These are phyloP conservation scores for Alosa alosa DNA, from an alignment of 2,113 vertebrate species.

Conservation along the genomic window DNA sequence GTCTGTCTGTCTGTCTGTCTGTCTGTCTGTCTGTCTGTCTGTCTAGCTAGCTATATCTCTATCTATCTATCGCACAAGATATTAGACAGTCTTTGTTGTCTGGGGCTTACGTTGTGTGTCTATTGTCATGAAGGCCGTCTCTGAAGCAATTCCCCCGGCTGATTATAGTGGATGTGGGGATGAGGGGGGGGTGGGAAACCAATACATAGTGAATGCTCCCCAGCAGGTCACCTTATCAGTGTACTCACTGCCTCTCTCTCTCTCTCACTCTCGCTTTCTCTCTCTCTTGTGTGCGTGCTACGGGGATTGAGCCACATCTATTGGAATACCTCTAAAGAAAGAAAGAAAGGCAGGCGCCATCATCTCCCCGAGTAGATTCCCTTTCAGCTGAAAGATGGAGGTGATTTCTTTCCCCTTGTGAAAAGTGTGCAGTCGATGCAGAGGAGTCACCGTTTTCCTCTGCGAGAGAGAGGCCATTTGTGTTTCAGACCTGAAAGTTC, in stretches of 20 bases:
- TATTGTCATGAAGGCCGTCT: conserved; percentile 24
- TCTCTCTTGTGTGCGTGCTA: not conserved
- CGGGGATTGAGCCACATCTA: not conserved
- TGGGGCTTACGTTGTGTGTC: conserved; percentile 15
- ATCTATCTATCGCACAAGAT: conserved; percentile 32
- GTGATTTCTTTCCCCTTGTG: not conserved
- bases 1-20: not conserved
- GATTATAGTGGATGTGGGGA: not conserved
- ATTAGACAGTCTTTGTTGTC: conserved; percentile 31
- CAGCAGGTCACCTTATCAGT: conserved; percentile 26
- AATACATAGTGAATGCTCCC: conserved; percentile 32
- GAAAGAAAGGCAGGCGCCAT: not conserved
- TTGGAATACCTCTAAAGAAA: conserved; percentile 24
- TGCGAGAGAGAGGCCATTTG: not conserved
- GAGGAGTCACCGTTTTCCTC: not conserved
- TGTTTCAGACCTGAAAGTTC: not conserved
- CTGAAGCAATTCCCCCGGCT: not conserved
- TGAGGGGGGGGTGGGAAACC: conserved; percentile 6
- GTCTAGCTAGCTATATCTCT: not conserved
- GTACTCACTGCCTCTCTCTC: not conserved
- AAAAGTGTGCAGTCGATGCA: not conserved
- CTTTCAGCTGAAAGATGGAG: not conserved
- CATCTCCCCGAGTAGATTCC: not conserved
- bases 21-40: conserved; percentile 25
- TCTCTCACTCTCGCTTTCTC: not conserved